These are phyloP conservation scores for Petrosia ficiformis DNA, from an alignment of 37 sponge, comb jelly and placozoan species.

Conservation along the genomic window DNA sequence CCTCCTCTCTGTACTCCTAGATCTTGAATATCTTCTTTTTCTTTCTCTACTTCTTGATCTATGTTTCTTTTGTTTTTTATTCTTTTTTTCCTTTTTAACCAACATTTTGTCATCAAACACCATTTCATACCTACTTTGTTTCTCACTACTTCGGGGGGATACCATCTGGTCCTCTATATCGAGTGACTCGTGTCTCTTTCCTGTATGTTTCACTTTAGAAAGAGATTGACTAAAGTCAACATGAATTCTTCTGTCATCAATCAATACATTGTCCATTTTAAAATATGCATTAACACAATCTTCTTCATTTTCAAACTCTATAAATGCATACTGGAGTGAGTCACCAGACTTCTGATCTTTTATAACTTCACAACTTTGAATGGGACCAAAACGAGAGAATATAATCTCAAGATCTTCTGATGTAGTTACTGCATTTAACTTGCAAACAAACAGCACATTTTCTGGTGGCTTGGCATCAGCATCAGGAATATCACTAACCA, in stretches of 20 bases:
- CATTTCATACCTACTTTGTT: constrained; percentile 64
- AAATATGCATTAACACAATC: constrained; percentile 97
- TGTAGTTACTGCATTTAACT: constrained; percentile 93
- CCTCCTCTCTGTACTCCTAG: constrained; percentile 8
- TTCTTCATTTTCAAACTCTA: constrained; percentile 93
- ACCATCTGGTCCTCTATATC: constrained; percentile 17
- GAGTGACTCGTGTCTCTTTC: constrained; percentile 21
- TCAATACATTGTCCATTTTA: constrained; percentile 99
- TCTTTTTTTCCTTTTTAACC: not conserved
- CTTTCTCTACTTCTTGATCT: constrained; percentile 9
- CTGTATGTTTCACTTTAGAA: constrained; percentile 76
- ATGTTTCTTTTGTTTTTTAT: not conserved
- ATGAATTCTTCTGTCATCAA: constrained; percentile 96
- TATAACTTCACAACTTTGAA: constrained; percentile 93
- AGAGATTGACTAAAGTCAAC: constrained; percentile 99
- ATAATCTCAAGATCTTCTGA: constrained; percentile 96
- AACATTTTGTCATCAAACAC: constrained; percentile 53
- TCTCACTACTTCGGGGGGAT: not conserved
- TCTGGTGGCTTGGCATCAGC: constrained; percentile 98
- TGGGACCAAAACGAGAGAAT: constrained; percentile 95
- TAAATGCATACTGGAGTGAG: constrained; percentile 96
- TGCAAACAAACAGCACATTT: constrained; percentile 97
- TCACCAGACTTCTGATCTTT: constrained; percentile 94
- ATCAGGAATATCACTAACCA: constrained; percentile 96
- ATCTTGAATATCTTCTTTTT: constrained; percentile 1